phyloP scores from a whole-genome alignment of 35 echinoderm and acorn worm genomes.

The Lytechinus pictus region DNA sequence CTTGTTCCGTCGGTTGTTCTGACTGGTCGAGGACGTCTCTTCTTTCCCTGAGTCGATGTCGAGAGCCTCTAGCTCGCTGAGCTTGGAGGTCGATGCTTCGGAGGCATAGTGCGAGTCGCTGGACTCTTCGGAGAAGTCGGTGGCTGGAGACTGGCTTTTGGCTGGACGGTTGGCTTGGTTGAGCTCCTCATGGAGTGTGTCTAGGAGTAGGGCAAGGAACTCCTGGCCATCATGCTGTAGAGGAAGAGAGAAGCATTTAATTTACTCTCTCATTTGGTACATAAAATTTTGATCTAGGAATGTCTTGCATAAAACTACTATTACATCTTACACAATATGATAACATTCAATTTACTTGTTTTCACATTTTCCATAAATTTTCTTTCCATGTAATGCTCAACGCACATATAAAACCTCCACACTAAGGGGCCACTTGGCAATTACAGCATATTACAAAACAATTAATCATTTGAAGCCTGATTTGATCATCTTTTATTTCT shows the following conservation, averaged over 20 bases:
- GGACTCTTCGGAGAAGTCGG: conserved; percentile 89
- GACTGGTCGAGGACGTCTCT: conserved; percentile 63
- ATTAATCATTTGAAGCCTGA: too few species aligned
- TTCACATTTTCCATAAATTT: too few species aligned
- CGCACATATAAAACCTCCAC: too few species aligned
- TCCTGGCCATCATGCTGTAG: conserved; percentile 97
- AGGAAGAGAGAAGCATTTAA: background rate
- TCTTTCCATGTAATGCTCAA: too few species aligned
- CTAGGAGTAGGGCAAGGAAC: conserved; percentile 93
- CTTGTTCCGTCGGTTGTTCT: conserved; percentile 59
- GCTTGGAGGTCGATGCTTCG: conserved; percentile 90
- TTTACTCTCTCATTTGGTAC: too few species aligned
- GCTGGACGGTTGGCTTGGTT: conserved; percentile 73
- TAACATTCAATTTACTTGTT: too few species aligned
- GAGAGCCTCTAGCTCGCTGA: conserved; percentile 88
- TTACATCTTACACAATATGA: too few species aligned
- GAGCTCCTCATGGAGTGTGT: conserved; percentile 90
- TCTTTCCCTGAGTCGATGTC: conserved; percentile 90
- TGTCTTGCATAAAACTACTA: too few species aligned
- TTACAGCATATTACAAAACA: too few species aligned
- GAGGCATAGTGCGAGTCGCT: conserved; percentile 94
- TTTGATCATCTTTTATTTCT: too few species aligned
- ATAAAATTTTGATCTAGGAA: too few species aligned
- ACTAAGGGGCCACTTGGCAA: too few species aligned
- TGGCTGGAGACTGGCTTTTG: conserved; percentile 73